Percentiles rank a stretch among this genome's conserved stretches.
phyloP scores from a whole-genome alignment of 2,888 invertebrate species.

The Oligia fasciuncula region DNA sequence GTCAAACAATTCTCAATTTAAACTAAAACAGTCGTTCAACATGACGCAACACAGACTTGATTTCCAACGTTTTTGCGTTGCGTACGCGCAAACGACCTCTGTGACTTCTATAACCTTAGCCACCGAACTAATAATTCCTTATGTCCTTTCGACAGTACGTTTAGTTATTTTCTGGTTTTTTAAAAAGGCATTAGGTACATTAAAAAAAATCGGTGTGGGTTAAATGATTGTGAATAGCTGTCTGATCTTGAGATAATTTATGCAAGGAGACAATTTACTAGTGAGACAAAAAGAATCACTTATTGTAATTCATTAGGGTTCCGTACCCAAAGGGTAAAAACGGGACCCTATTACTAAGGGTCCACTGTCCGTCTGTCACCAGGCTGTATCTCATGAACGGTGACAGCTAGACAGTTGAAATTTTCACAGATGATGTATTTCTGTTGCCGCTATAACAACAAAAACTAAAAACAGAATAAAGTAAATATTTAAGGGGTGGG shows the following conservation, averaged over 20 bases:
- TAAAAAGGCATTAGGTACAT: conserved; percentile 35
- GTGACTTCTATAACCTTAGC: conserved; percentile 71
- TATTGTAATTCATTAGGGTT: background rate
- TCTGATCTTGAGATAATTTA: conserved; percentile 28
- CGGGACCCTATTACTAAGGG: no score
- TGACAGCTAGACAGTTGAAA: no score
- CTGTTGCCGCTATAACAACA: no score
- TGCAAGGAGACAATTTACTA: background rate
- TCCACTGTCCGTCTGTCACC: no score
- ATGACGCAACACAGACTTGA: conserved; percentile 26
- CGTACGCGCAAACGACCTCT: conserved; percentile 63
- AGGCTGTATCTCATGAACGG: no score
- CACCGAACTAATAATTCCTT: conserved; percentile 59
- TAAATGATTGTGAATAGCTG: conserved; percentile 21
- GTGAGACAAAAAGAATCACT: background rate
- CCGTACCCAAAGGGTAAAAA: no score
- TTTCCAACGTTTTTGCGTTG: conserved; percentile 60
- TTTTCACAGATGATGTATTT: no score
- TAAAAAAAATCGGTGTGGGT: conserved; percentile 37
- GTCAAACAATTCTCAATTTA: background rate
- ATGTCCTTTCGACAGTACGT: conserved; percentile 58
- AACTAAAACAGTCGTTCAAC: background rate
- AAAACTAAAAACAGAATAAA: no score
- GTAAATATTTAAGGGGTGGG: no score
- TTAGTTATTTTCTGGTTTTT: conserved; percentile 47